Conservation (phyloP, 2,797 vertebrate genomes). For the Silurus lanzhouensis region DNA sequence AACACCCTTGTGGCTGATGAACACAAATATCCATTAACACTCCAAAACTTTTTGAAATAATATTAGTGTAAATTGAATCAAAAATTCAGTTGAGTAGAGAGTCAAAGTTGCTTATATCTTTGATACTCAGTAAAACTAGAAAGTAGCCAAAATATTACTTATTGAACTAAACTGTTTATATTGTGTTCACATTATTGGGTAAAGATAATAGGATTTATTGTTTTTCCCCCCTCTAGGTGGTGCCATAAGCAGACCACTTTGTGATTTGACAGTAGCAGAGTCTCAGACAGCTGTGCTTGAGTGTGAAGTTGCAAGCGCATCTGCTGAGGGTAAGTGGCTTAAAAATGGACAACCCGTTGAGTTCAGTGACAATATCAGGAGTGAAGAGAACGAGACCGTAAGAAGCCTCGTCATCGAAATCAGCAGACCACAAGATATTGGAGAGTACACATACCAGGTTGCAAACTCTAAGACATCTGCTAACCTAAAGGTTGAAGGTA, state of each 20-base stretch:
- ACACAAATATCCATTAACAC: too few species aligned
- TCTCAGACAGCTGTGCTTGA: conserved; percentile 90
- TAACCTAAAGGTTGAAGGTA: conserved; percentile 92
- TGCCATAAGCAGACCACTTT: conserved; percentile 91
- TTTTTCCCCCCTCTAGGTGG: conserved; percentile 76
- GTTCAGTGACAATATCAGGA: conserved; percentile 79
- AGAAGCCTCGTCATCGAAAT: conserved; percentile 84
- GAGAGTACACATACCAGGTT: conserved; percentile 94
- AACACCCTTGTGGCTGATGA: too few species aligned
- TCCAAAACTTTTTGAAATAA: too few species aligned
- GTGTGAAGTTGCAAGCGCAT: conserved; percentile 92
- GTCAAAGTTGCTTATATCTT: too few species aligned
- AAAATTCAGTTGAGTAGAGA: too few species aligned
- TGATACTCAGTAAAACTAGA: too few species aligned
- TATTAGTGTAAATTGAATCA: too few species aligned
- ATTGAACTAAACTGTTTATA: not conserved
- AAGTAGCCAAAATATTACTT: too few species aligned
- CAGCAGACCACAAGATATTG: conserved; percentile 87
- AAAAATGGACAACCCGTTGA: conserved; percentile 83
- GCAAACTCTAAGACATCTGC: conserved; percentile 94
- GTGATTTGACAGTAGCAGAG: conserved; percentile 89
- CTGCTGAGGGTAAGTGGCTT: conserved; percentile 88
- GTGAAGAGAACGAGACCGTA: conserved; percentile 79
- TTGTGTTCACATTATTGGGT: not conserved
- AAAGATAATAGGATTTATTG: not conserved